phyloP scores from a whole-genome alignment of 2,888 invertebrate genomes.

The Leucozona laternaria region DNA sequence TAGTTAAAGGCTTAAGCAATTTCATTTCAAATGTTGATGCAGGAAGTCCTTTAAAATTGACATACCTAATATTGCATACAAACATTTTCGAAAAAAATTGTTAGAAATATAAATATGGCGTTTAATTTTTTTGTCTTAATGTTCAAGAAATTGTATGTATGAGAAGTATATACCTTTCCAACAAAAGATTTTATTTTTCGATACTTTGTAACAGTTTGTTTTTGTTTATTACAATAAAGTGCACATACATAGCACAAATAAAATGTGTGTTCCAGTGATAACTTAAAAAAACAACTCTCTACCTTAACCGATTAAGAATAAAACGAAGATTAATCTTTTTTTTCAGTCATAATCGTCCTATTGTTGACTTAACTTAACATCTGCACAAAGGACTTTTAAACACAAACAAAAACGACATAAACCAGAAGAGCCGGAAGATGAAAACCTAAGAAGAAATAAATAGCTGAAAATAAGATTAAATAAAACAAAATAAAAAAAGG shows the following conservation, averaged over 20 bases:
- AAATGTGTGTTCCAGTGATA: neutral
- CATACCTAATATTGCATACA: too few species aligned
- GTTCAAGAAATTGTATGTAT: too few species aligned
- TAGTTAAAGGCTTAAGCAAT: too few species aligned
- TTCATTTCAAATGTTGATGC: too few species aligned
- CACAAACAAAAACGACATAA: neutral
- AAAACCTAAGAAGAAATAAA: constrained; percentile 25
- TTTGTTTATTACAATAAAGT: too few species aligned
- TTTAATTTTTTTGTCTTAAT: too few species aligned
- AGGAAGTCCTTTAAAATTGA: too few species aligned
- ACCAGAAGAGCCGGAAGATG: neutral
- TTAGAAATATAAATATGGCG: too few species aligned
- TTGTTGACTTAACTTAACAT: constrained; percentile 15
- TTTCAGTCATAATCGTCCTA: constrained; percentile 1
- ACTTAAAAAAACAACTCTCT: neutral
- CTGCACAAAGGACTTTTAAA: neutral
- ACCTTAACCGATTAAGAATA: neutral
- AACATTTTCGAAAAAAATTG: too few species aligned
- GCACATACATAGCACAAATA: neutral
- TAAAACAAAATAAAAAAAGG: neutral
- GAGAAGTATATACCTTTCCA: too few species aligned
- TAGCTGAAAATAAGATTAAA: neutral
- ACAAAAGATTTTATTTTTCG: too few species aligned
- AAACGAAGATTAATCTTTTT: neutral
- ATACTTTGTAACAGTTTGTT: too few species aligned